Percentiles rank a stretch among this genome's conserved stretches.
These are phyloP conservation scores for Anabacerthia variegaticeps DNA, from an alignment of 2,797 vertebrate species.

Conservation along the genomic window DNA sequence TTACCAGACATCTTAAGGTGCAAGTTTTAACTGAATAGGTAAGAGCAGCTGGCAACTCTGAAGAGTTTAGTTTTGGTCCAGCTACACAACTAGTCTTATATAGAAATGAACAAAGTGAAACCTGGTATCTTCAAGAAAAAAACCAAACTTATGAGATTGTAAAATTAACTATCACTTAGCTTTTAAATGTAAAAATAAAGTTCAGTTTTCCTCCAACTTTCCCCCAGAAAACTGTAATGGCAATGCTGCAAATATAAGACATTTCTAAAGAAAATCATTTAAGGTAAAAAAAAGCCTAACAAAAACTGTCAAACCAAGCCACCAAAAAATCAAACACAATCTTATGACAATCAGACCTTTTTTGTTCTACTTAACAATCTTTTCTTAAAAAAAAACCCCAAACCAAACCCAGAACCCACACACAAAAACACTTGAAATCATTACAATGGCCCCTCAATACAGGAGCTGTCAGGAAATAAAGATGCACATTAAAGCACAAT, in stretches of 20 bases:
- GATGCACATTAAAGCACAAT: not conserved
- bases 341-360: not conserved
- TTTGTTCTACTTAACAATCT: not conserved
- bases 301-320: not conserved
- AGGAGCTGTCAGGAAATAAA: not conserved
- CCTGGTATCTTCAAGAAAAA: not conserved
- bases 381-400: not conserved
- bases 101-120: not conserved
- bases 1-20: not conserved
- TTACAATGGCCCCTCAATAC: not conserved
- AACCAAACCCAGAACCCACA: not conserved
- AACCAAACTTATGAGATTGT: not conserved
- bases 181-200: not conserved
- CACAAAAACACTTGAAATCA: not conserved
- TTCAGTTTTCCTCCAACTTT: not conserved
- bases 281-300: not conserved
- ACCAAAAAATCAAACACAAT: not conserved
- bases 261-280: not conserved
- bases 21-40: not conserved
- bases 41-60: not conserved
- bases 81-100: not conserved
- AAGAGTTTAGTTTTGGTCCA: not conserved
- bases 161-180: not conserved
- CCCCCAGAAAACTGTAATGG: not conserved
- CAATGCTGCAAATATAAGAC: not conserved